These are phyloP conservation scores for Alcedo quadribrachys DNA, from an alignment of 2,797 vertebrate species.

Conservation along the genomic window DNA sequence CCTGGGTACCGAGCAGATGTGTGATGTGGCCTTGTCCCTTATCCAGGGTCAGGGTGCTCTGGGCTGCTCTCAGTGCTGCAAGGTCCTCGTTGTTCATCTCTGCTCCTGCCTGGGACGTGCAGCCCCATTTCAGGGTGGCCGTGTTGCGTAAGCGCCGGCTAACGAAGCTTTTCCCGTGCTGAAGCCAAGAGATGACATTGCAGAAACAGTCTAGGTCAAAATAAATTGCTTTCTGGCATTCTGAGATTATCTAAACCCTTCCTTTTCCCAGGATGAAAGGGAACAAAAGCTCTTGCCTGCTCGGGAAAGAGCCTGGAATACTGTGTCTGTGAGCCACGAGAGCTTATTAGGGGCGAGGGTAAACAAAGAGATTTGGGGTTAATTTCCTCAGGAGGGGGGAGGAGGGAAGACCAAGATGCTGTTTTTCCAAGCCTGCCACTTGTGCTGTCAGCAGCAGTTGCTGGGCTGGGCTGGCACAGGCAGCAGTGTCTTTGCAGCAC, in stretches of 20 bases:
- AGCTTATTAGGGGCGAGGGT: neutral
- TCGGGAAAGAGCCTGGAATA: conserved; percentile 15
- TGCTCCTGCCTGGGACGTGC: fast-evolving
- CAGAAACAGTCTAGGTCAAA: conserved; percentile 54
- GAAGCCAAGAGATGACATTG: conserved; percentile 54
- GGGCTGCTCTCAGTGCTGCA: neutral
- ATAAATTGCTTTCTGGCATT: conserved; percentile 64
- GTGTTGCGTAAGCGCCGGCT: fast-evolving
- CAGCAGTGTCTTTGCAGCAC: neutral
- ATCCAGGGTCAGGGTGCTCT: fast-evolving
- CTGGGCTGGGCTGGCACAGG: neutral
- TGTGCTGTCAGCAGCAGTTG: neutral
- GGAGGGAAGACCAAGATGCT: neutral
- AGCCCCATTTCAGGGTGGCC: neutral
- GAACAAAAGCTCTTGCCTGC: conserved; percentile 18
- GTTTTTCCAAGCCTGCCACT: conserved; percentile 2
- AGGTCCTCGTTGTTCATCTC: neutral
- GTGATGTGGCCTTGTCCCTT: neutral
- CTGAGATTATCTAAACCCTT: conserved; percentile 44
- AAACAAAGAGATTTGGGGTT: conserved; percentile 60
- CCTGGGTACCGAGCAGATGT: neutral
- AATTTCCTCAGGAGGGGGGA: conserved; percentile 8
- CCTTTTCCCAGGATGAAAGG: conserved; percentile 35
- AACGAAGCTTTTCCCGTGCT: fast-evolving
- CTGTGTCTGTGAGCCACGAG: neutral